Evolutionary conservation across 1,140 invertebrate genomes (phyloP).

Genomic region (Theocolax elegans): DNA sequence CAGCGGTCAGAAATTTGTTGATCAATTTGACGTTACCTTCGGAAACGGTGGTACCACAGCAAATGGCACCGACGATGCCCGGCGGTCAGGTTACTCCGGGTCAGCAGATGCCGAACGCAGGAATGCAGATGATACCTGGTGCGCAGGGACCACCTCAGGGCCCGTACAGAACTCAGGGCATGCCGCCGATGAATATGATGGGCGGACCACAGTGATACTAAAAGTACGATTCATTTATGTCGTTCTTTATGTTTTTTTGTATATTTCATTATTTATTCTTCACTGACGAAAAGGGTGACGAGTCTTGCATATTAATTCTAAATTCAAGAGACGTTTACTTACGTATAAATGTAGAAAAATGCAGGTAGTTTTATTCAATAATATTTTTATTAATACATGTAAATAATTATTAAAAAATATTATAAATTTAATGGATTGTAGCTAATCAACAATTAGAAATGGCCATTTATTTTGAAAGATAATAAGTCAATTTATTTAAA

Average conservation of each 20-base stretch:
- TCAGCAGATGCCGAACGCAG: background rate
- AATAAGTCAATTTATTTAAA: too few species aligned
- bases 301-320: too few species aligned
- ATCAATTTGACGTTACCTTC: conserved; percentile 81
- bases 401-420: background rate
- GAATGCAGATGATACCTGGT: conserved; percentile 61
- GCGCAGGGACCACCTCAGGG: conserved; percentile 66
- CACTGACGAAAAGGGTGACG: too few species aligned
- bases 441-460: too few species aligned
- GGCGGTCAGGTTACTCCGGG: background rate
- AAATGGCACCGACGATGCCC: background rate
- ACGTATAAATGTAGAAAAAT: too few species aligned
- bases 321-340: too few species aligned
- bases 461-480: too few species aligned
- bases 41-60: conserved; percentile 71
- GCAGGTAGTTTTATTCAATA: too few species aligned
- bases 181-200: conserved; percentile 69
- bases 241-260: too few species aligned
- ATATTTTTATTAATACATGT: background rate
- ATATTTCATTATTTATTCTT: too few species aligned
- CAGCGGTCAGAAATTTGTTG: conserved; percentile 86
- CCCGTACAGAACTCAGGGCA: conserved; percentile 62
- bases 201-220: conserved; percentile 64
- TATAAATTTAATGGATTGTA: too few species aligned
- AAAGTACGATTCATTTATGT: background rate